These are phyloP conservation scores for Chrysopilus asiliformis DNA, from an alignment of 2,888 invertebrate genomes.

Conservation along the genomic window DNA sequence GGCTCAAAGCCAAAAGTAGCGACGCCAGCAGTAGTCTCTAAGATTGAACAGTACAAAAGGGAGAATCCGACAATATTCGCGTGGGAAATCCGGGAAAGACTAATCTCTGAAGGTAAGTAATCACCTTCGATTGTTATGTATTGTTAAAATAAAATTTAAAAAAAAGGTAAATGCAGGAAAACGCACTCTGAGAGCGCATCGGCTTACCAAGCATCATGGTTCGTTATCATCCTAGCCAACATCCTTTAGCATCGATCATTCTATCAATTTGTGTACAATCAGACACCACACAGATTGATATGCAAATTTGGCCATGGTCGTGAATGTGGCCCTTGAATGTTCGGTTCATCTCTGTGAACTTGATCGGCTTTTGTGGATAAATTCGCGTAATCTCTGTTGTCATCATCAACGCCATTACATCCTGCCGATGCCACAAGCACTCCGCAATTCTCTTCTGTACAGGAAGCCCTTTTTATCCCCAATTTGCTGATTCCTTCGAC, in stretches of 20 bases:
- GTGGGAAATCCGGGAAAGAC: slow-evolving; percentile 95
- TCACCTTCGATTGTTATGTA: neutral
- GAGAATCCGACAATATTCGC: slow-evolving; percentile 98
- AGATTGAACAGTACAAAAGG: slow-evolving; percentile 95
- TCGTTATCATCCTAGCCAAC: no score
- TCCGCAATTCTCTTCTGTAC: no score
- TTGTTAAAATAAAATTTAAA: neutral
- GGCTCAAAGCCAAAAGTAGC: slow-evolving; percentile 97
- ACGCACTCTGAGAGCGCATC: neutral
- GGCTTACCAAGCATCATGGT: neutral
- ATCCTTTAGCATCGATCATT: slow-evolving; percentile 25
- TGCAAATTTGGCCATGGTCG: slow-evolving; percentile 14
- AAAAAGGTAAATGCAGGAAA: neutral
- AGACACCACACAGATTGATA: slow-evolving; percentile 21
- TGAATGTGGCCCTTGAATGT: neutral
- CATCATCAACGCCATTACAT: slow-evolving; percentile 14
- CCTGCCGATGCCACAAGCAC: no score
- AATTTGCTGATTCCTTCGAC: no score
- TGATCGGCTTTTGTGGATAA: no score
- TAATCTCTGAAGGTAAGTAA: slow-evolving; percentile 84
- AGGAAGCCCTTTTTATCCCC: no score
- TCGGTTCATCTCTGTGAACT: no score
- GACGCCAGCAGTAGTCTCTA: slow-evolving; percentile 91
- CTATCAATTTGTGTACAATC: slow-evolving; percentile 36
- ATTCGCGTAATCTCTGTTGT: no score